Base-by-base conservation (phyloP, 1,140 invertebrate species). In the Saccostrea echinata region DNA sequence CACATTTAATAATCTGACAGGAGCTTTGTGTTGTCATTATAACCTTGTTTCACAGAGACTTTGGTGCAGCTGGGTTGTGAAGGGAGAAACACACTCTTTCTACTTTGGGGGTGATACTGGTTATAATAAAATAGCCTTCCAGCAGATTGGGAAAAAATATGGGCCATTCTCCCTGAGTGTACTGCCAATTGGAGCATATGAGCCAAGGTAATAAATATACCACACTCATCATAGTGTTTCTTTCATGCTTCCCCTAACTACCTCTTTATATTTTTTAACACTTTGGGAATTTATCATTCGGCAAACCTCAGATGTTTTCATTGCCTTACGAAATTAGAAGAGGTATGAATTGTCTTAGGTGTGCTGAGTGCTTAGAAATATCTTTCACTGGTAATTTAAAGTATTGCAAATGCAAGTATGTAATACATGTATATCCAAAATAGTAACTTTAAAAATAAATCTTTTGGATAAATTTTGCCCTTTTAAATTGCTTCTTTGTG, bases 21-120 rank as follows among this genome's bases (percentile, higher is more conserved):
- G 21, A 18, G 11, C 55, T 57, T 61, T 0, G 4, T 4, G 18
- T 4, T 61, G 55, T 61, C n/a, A 61, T 6, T 21, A 21, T 61
- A 1, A 21, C 18, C 18, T 61, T 61, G 18, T 85, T 24, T 64
- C 91, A 81, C 88, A 95, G 94, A 90, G 90, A n/a, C 90, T 96
- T 18, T 96, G 95, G 95, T 93, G 95, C 53, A 95, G 95, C 87
- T 96, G 95, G 95, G 92, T 91, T 87, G 90, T 96, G 43, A 91
- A 93, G 16, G 94, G 95, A 53, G 92, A 93, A n/a, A 92, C 61
- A 21, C 91, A 94, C 81, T 91, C 90, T 16, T 95, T 95, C 86
- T 95, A 93, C 84, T 96, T 96, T 92, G 93, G 94, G 88, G 95
- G 95, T 11, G 95, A 96, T 91, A 95, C 95, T 43, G 95, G 95